Percentiles rank a stretch among this genome's conserved stretches.
phyloP scores from a whole-genome alignment of 1,140 invertebrate genomes.

The Pseudoatta argentina region DNA sequence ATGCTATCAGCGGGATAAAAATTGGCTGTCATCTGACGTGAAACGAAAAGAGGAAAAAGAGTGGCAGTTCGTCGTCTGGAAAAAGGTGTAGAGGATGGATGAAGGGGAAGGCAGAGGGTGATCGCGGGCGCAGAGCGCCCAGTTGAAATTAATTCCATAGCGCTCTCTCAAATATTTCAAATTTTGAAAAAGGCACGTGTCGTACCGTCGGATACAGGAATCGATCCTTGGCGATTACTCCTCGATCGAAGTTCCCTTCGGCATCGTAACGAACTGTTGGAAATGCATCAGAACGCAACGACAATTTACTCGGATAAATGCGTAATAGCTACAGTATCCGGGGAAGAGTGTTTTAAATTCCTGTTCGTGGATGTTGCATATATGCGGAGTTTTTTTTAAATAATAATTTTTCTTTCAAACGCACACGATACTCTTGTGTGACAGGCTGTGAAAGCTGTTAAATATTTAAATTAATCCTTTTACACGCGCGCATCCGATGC shows the following conservation, averaged over 20 bases:
- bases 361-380: neutral
- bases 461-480: conserved; percentile 48
- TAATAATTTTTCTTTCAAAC: conserved; percentile 39
- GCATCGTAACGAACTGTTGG: neutral
- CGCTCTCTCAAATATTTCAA: conserved; percentile 20
- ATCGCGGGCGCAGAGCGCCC: neutral
- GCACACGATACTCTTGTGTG: conserved; percentile 4
- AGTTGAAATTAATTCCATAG: conserved; percentile 30
- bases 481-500: conserved; percentile 9
- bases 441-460: conserved; percentile 19
- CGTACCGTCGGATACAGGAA: neutral
- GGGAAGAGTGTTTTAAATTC: neutral
- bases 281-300: neutral
- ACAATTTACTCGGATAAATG: conserved; percentile 10
- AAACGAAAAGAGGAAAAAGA: conserved; percentile 68
- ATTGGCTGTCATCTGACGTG: conserved; percentile 85
- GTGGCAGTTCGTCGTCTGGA: neutral
- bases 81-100: neutral
- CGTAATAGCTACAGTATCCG: neutral
- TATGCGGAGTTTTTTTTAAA: neutral
- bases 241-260: neutral
- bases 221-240: conserved; percentile 27
- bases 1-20: conserved; percentile 85
- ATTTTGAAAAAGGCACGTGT: conserved; percentile 23
- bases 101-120: neutral